Percentiles rank a stretch among this genome's conserved stretches.
Conservation (phyloP, 2,113 vertebrate genomes). For the Terrapene triunguis region DNA sequence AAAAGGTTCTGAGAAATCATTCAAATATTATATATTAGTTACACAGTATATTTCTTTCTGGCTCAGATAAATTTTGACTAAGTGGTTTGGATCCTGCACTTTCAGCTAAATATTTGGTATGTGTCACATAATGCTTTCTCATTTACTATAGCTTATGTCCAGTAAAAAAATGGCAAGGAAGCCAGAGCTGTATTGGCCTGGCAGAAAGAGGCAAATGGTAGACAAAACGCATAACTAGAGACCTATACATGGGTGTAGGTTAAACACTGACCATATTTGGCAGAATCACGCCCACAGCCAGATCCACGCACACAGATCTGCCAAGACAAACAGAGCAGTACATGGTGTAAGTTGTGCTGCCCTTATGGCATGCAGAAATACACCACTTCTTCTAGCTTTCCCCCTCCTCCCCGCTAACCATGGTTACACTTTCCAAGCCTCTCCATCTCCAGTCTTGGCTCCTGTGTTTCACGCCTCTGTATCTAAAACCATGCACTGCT, state of each 20-base stretch:
- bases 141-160: not conserved
- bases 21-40: not conserved
- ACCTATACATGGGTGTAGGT: slow-evolving; percentile 73
- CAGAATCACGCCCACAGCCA: slow-evolving; percentile 75
- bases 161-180: slow-evolving; percentile 47
- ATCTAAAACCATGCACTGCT: not conserved
- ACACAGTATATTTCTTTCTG: slow-evolving; percentile 19
- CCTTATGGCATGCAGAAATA: slow-evolving; percentile 63
- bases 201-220: slow-evolving; percentile 73
- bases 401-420: not conserved
- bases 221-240: slow-evolving; percentile 71
- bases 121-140: not conserved
- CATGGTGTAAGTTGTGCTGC: slow-evolving; percentile 74
- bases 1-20: slow-evolving; percentile 4
- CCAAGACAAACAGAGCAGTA: slow-evolving; percentile 79
- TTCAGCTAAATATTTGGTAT: slow-evolving; percentile 42
- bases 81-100: not conserved
- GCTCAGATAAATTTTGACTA: slow-evolving; percentile 27
- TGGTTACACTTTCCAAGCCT: not conserved
- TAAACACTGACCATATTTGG: slow-evolving; percentile 75
- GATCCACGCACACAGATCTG: slow-evolving; percentile 74
- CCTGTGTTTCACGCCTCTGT: rapidly evolving
- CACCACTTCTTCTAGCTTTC: slow-evolving; percentile 42
- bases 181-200: slow-evolving; percentile 63
- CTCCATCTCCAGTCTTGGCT: not conserved